Evolutionary conservation across 2,113 vertebrate species (phyloP).

Genomic region (Opisthocomus hoazin): DNA sequence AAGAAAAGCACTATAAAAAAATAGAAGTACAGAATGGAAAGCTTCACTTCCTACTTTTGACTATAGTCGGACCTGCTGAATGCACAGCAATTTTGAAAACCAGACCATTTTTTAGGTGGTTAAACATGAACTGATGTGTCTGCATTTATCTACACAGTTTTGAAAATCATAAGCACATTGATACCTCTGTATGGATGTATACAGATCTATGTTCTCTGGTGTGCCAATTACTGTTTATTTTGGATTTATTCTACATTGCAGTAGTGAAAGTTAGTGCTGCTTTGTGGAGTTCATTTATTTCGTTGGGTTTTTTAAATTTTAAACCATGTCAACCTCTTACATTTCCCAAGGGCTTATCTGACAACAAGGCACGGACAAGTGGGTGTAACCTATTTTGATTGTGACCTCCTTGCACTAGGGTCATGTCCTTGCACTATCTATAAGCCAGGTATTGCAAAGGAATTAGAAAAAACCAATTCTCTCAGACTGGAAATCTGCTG

Average conservation of each 20-base stretch:
- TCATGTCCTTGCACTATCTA: neutral
- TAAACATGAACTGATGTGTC: neutral
- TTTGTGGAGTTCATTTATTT: neutral
- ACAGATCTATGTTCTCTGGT: neutral
- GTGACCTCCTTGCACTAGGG: neutral
- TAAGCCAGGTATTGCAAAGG: neutral
- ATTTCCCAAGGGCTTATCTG: neutral
- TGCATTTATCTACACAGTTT: rapidly evolving
- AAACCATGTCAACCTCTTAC: neutral
- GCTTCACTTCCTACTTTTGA: neutral
- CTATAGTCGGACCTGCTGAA: neutral
- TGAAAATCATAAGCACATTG: neutral
- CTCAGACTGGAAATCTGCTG: neutral
- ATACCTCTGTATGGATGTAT: neutral
- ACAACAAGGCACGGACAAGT: no score
- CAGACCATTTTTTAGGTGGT: neutral
- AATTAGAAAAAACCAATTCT: neutral
- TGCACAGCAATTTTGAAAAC: neutral
- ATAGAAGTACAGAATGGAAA: neutral
- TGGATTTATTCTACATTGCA: neutral
- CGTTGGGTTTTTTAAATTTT: neutral
- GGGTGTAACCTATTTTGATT: neutral
- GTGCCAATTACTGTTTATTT: neutral
- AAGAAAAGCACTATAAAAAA: neutral
- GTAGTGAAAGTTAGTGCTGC: neutral